A percentile compares a stretch with the other conserved stretches of the same genome.
Conservation (phyloP, 2,797 vertebrate species). For the Xiphorhynchus erythropygius region DNA sequence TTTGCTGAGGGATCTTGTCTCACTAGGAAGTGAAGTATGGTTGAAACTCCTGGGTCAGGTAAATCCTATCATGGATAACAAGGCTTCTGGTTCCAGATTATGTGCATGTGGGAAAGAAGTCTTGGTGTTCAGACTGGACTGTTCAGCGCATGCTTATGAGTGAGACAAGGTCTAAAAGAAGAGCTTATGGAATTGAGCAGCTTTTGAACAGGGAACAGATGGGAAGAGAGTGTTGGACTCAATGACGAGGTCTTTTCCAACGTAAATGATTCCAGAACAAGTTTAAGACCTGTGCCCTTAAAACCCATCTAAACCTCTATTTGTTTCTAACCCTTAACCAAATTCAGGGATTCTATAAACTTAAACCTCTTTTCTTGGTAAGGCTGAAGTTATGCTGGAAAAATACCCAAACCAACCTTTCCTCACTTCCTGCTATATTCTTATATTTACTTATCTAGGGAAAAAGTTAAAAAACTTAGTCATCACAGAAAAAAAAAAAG, state of each 20-base stretch:
- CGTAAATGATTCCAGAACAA: background rate
- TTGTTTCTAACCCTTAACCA: background rate
- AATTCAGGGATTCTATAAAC: background rate
- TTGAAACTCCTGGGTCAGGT: background rate
- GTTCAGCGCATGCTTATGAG: background rate
- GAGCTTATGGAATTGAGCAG: background rate
- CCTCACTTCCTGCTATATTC: background rate
- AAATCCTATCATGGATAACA: background rate
- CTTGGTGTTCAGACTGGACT: background rate
- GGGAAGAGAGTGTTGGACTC: background rate
- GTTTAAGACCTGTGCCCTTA: background rate
- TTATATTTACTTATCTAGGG: background rate
- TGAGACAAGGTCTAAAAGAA: background rate
- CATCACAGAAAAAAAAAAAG: background rate
- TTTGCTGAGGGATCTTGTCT: background rate
- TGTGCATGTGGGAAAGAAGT: rapidly evolving
- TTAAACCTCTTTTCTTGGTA: background rate
- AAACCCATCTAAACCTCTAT: background rate
- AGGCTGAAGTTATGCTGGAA: background rate
- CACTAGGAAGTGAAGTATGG: background rate
- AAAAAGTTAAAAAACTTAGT: background rate
- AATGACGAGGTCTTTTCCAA: background rate
- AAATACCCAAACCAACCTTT: background rate
- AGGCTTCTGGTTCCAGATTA: background rate
- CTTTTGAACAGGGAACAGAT: background rate